Evolutionary conservation across 2,888 invertebrate species (phyloP).

Genomic region (Heliconius hortense): DNA sequence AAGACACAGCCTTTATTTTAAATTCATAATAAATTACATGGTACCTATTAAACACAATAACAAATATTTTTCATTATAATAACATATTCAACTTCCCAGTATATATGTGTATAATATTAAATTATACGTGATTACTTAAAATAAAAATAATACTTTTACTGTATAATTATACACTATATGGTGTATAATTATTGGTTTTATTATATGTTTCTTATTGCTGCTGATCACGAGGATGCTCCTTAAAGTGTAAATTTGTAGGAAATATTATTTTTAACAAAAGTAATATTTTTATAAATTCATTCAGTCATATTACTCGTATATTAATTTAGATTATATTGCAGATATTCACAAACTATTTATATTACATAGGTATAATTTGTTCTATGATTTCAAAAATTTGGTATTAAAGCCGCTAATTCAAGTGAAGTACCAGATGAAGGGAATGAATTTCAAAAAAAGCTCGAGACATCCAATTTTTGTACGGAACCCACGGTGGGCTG

Average conservation of each 20-base stretch:
- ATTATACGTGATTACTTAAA: background rate
- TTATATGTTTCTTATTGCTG: background rate
- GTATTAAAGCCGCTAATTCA: no score
- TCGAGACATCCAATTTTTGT: no score
- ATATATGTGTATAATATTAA: background rate
- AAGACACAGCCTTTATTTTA: conserved; percentile 42
- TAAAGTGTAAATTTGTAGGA: background rate
- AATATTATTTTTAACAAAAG: background rate
- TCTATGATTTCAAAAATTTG: no score
- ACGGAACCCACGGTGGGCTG: no score
- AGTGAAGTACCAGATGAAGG: no score
- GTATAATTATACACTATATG: background rate
- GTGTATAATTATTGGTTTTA: background rate
- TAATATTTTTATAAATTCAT: background rate
- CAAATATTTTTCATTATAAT: background rate
- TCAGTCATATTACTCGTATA: background rate
- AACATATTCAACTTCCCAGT: background rate
- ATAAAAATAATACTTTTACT: conserved; percentile 3
- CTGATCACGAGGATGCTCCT: background rate
- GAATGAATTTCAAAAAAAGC: no score
- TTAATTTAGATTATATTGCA: no score
- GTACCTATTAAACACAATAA: background rate
- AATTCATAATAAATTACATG: conserved; percentile 13
- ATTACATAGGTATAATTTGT: no score
- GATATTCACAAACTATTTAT: no score